phyloP scores from a whole-genome alignment of 30 jellyfish, hydroid and myxozoan species.

The Catostylus mosaicus region DNA sequence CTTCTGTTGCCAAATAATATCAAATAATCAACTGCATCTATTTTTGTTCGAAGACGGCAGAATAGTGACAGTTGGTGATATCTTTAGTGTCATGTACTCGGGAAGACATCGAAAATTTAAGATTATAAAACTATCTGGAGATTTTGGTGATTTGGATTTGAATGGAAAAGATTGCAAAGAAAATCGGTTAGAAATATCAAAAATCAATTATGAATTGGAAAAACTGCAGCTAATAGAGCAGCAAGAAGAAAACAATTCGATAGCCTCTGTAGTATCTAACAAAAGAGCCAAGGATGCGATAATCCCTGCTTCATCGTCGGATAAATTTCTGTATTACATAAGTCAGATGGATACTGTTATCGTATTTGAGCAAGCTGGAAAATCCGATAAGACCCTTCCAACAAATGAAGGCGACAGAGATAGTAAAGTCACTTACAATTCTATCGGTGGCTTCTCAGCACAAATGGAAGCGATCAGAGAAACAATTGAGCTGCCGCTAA shows the following conservation, averaged over 20 bases:
- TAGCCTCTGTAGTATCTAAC: neutral
- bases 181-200: neutral
- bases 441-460: constrained; percentile 59
- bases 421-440: constrained; percentile 10
- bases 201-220: neutral
- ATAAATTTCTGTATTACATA: constrained; percentile 23
- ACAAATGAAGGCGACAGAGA: neutral
- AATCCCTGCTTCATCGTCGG: neutral
- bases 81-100: neutral
- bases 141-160: constrained; percentile 22
- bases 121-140: constrained; percentile 5
- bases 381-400: neutral
- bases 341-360: constrained; percentile 10
- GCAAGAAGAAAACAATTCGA: neutral
- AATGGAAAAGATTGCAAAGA: neutral
- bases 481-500: constrained; percentile 43
- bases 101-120: constrained; percentile 20
- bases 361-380: neutral
- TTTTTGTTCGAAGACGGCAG: constrained; percentile 51
- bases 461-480: constrained; percentile 56
- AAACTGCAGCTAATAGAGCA: constrained; percentile 3
- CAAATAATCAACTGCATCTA: too few species aligned
- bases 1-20: too few species aligned
- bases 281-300: neutral
- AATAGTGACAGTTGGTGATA: constrained; percentile 10